Evolutionary conservation across 2,797 vertebrate genomes (phyloP).

Genomic region (Hippopotamyrus pictus): DNA sequence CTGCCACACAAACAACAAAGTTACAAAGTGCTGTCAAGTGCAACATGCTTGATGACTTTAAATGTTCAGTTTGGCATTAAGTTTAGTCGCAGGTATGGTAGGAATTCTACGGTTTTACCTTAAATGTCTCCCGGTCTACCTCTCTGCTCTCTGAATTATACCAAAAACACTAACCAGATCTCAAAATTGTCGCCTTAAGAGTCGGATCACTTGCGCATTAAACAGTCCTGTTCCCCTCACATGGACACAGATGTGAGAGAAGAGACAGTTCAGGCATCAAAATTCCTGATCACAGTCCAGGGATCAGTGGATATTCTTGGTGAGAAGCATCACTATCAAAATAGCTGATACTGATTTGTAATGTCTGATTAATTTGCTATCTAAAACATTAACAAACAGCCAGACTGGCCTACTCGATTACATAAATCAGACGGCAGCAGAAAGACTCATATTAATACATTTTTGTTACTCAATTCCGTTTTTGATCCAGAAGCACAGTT

Average conservation of each 20-base stretch:
- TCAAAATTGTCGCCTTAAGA: neutral
- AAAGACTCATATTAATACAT: neutral
- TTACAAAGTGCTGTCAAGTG: neutral
- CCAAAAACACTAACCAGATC: neutral
- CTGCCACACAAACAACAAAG: neutral
- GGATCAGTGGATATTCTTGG: neutral
- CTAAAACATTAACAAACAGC: neutral
- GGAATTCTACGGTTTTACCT: neutral
- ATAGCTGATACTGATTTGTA: neutral
- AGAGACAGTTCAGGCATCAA: neutral
- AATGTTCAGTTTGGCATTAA: neutral
- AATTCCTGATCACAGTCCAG: neutral
- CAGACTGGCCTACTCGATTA: neutral
- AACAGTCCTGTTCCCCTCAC: neutral
- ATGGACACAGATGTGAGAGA: neutral
- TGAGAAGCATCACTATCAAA: neutral
- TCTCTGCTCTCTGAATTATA: neutral
- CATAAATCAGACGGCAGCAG: neutral
- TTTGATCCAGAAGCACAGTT: neutral
- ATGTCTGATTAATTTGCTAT: neutral
- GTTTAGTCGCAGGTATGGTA: neutral
- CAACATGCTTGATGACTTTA: neutral
- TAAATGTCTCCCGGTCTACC: neutral
- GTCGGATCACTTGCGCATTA: neutral
- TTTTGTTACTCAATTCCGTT: neutral